Conservation (phyloP, 2,797 vertebrate genomes). For the Gadopsis marmoratus region DNA sequence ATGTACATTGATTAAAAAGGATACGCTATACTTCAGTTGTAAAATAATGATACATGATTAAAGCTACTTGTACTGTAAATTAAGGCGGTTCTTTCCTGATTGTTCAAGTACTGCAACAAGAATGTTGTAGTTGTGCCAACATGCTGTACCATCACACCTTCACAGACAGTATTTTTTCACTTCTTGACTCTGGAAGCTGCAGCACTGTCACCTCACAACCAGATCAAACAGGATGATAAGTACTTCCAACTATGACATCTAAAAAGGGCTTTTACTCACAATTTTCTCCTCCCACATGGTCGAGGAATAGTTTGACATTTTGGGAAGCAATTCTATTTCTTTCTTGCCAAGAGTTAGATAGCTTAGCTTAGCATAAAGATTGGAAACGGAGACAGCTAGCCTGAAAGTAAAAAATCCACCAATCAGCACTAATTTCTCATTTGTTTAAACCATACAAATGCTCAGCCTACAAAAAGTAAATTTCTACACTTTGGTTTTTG, state of each 20-base stretch:
- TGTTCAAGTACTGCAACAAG: conserved; percentile 67
- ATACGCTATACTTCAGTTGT: conserved; percentile 72
- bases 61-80: conserved; percentile 65
- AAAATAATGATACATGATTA: conserved; percentile 72
- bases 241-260: conserved; percentile 26
- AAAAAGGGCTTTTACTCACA: conserved; percentile 7
- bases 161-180: conserved; percentile 38
- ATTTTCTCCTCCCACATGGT: not conserved
- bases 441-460: not conserved
- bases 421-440: not conserved
- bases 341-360: not conserved
- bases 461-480: too few relatives aligned
- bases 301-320: conserved; percentile 7
- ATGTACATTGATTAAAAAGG: conserved; percentile 70
- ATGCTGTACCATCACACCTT: conserved; percentile 44
- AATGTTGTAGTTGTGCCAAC: conserved; percentile 46
- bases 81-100: conserved; percentile 67
- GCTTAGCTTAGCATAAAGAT: not conserved
- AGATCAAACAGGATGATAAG: conserved; percentile 13
- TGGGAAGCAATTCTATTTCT: not conserved
- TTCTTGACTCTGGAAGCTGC: conserved; percentile 31
- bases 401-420: not conserved
- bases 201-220: conserved; percentile 33
- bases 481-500: not conserved
- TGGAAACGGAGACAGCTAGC: not conserved